phyloP scores from a whole-genome alignment of 2,888 invertebrate genomes.

The Gari tellinella region DNA sequence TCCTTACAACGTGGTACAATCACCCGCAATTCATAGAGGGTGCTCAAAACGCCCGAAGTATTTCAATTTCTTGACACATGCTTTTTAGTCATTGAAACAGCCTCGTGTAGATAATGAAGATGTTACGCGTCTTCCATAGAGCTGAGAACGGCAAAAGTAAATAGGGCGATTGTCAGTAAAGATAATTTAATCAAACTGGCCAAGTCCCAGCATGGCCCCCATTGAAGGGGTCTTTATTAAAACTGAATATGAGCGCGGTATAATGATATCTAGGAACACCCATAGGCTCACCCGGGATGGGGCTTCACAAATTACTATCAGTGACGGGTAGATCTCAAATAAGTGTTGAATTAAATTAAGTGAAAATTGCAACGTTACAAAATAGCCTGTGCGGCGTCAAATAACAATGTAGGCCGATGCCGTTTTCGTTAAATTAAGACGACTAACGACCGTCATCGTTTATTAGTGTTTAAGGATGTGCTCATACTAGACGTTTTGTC shows the following conservation, averaged over 20 bases:
- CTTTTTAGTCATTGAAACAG: slow-evolving; percentile 35
- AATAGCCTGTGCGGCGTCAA: too few relatives aligned
- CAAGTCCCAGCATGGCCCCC: slow-evolving; percentile 44
- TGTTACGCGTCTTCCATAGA: slow-evolving; percentile 26
- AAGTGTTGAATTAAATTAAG: slow-evolving; percentile 29
- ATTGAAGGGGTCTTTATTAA: slow-evolving; percentile 22
- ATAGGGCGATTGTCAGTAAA: slow-evolving; percentile 41
- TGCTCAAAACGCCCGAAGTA: slow-evolving; percentile 48
- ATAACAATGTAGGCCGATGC: too few relatives aligned
- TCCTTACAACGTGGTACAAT: slow-evolving; percentile 16
- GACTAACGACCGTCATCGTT: too few relatives aligned
- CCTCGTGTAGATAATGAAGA: slow-evolving; percentile 47
- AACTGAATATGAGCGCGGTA: slow-evolving; percentile 41
- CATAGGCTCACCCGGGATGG: slow-evolving; percentile 18
- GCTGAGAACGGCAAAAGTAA: slow-evolving; percentile 4
- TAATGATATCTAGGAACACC: slow-evolving; percentile 40
- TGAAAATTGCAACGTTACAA: slow-evolving; percentile 12
- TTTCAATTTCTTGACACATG: slow-evolving; percentile 38
- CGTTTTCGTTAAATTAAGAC: too few relatives aligned
- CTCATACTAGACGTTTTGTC: too few relatives aligned
- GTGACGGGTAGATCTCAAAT: neutral
- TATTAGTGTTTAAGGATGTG: too few relatives aligned
- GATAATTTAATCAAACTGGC: slow-evolving; percentile 61
- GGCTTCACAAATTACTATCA: neutral
- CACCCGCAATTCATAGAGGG: slow-evolving; percentile 21